Base-by-base conservation (phyloP, 2,888 invertebrate species). In the Lasioglossum morio region DNA sequence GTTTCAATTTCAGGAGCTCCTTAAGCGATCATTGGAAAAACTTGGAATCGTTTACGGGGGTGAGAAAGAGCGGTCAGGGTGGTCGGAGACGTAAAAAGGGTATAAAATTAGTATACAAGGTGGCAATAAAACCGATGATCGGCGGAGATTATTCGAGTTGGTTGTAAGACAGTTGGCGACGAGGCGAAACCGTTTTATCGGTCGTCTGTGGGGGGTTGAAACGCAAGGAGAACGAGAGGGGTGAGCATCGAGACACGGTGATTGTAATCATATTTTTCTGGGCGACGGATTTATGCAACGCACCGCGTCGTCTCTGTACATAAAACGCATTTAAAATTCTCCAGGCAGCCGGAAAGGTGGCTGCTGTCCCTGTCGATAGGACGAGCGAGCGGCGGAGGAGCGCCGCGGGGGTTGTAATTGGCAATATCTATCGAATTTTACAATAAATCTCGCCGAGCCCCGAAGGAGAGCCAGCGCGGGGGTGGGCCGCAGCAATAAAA, bases 371-470 rank as follows among this genome's bases (percentile, higher is more conserved):
- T 83, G 79, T 74, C 85, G 91, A 88, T 87, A 76, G 86, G 72
- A 77, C 80, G 77, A 53, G 53, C 63, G 23, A 46, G 63, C 72
- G 84, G 70, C 43, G 75, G 74, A 53, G 77, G 80, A 87, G 84
- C 90, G 91, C 91, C 92, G 84, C 87, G 92, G 90, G 91, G 90
- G 91, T 92, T 91, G 93, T 94, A 94, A 94, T 94, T 94, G 94
- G 93, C 93, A 93, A 94, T 92, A 93, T 92, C 93, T 94, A 94
- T 94, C 94, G 94, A 94, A 94, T 94, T 94, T 94, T 91, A 90
- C 92, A 89, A 94, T 94, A 94, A 94, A 94, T 94, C 94, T 93
- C 90, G 81, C 86, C 83, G 86, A 87, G 87, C 90, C 92, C 89
- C 90, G 85, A 84, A 89, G 90, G 89, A 87, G 82, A 87, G 85